Base-by-base conservation (phyloP, 92 coral and sea anemone species). In the Porites lobata region DNA sequence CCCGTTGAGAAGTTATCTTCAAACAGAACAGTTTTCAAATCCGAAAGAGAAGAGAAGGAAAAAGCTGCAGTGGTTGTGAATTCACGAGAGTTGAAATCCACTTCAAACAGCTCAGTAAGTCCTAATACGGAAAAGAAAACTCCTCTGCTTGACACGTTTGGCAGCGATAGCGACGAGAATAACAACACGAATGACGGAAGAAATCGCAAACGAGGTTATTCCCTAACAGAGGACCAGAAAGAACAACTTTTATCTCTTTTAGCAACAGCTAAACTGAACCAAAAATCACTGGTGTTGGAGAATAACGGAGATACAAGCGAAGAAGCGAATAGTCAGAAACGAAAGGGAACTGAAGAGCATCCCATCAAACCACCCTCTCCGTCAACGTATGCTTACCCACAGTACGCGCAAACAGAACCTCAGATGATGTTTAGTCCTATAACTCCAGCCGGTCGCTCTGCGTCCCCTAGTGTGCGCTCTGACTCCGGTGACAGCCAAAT, bases 351-450 rank as follows among this genome's bases (percentile, higher is more conserved):
- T 5, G 76, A 85, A 52, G 76, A 85, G 18, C 57, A 53, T 6
- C 63, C 77, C 12, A 74, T 91, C 15, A 90, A 92, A 73, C 92
- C 95, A 26, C 92, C 94, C 2, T 89, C 97, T 8, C 95, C 97
- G 22, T 79, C 92, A 19, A 50, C 63, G 3, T 80, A 64, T 63
- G 63, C 62, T 50, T 84, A 80, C 38, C 50, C 84, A 54, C 90
- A 82, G 58, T 81, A 78, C 72, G 76, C 69, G 14, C 92, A 82
- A 62, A 74, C 88, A 9, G 91, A 91, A 21, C 61, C 80, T 21
- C 83, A 86, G 75, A 75, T 88, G 86, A 74, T 95, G 80, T 95
- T 95, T 65, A 63, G 93, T 18, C 96, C 98, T 57, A 93, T 95
- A 74, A 87, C 89, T 52, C 96, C 91, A 29, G 96, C 90, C 84